A percentile compares a stretch with the other conserved stretches of the same genome.
These are phyloP conservation scores for Salarias fasciatus DNA, from an alignment of 2,797 vertebrate genomes.

Conservation along the genomic window DNA sequence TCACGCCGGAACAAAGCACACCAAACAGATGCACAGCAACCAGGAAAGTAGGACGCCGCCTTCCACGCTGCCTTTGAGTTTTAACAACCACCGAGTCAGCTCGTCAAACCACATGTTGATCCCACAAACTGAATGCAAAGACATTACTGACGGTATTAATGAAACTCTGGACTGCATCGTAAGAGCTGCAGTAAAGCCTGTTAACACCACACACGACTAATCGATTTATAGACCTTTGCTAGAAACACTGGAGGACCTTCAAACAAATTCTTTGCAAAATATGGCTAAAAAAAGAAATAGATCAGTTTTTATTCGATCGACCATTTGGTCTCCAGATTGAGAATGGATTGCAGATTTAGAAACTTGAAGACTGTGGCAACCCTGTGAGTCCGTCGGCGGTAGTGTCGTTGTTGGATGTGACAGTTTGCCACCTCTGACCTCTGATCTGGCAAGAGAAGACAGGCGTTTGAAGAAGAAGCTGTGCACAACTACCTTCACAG, in stretches of 20 bases:
- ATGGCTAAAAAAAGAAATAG: slow-evolving; percentile 23
- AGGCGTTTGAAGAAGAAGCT: background rate
- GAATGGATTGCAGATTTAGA: slow-evolving; percentile 14
- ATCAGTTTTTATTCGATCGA: slow-evolving; percentile 15
- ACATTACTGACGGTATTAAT: slow-evolving; percentile 43
- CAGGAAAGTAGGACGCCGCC: background rate
- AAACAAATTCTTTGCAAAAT: background rate
- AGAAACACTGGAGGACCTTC: background rate
- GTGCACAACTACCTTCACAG: background rate
- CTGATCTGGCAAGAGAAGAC: background rate
- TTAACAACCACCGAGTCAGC: slow-evolving; percentile 19
- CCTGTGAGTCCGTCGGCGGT: slow-evolving; percentile 6
- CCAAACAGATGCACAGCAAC: background rate
- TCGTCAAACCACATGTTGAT: too few species aligned
- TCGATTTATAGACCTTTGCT: slow-evolving; percentile 12
- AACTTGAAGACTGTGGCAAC: slow-evolving; percentile 49
- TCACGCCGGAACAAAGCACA: too few species aligned
- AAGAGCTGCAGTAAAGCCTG: slow-evolving; percentile 38
- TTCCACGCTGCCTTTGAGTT: background rate
- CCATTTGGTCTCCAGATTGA: too few species aligned
- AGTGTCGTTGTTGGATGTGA: slow-evolving; percentile 1
- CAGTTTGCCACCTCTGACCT: background rate
- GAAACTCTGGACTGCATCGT: slow-evolving; percentile 27
- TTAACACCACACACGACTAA: slow-evolving; percentile 6
- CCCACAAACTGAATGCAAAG: slow-evolving; percentile 32